Base-by-base conservation (phyloP, 2,113 vertebrate genomes). In the Mola mola region DNA sequence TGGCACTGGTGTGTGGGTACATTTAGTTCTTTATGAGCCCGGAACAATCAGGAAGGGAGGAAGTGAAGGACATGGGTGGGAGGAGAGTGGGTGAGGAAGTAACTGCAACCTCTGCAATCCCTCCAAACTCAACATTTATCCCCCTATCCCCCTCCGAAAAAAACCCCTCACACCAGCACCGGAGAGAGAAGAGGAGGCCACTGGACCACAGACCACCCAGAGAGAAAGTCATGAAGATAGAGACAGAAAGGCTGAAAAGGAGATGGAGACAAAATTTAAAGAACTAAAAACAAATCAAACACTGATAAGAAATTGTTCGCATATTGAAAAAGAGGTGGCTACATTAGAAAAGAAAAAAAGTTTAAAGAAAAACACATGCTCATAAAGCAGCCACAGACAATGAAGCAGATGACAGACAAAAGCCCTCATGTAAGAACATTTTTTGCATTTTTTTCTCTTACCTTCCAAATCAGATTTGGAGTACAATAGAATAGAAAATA, bases 181-280 rank as follows among this genome's bases (percentile, higher is more conserved):
- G 78, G 67, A 85, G 64, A 75, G 81, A 83, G 53, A 77, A 78
- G 82, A 81, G 77, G 74, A 81, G 85, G 73, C 75, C 76, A 85
- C 78, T 66, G 76, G 83, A 90, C 87, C 84, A 52, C 69, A 87
- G 91, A 92, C 91, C 92, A 93, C 92, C 91, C 92, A 93, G 87
- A 80, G 61, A 83, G 86, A 87, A 34, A 40, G 53, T 78, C 72
- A 67, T 59, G 66, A 59, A 60, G 67, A 59, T 49, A 47, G 25
- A 64, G 59, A 79, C 46, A 68, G 74, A 66, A 74, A 57, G 60
- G 77, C 56, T 12, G 44, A 57, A 17, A 3, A 20, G 38, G 15
- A 40, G 20, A 21, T 5, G 10, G 3, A 55, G 38, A 61, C 22
- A 29, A 3, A 24, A 56, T 19, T 42, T 2, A 47, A 43, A 51